These are phyloP conservation scores for Drosophila monieri DNA, from an alignment of 2,888 invertebrate species.

Conservation along the genomic window DNA sequence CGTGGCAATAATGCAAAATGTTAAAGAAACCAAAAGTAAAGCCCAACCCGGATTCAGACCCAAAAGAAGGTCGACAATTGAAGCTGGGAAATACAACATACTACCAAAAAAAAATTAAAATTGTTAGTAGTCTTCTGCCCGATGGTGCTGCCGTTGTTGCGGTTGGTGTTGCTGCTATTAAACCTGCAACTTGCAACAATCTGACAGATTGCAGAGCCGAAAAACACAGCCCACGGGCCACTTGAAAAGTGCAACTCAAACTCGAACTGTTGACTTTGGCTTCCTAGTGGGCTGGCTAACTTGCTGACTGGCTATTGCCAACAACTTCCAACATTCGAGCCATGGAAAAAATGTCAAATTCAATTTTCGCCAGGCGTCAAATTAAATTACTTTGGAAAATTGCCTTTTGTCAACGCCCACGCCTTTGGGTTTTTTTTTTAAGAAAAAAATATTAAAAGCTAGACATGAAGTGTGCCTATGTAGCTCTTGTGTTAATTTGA, in stretches of 20 bases:
- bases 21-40: constrained; percentile 42
- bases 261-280: constrained; percentile 43
- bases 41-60: constrained; percentile 19
- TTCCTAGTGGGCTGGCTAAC: constrained; percentile 68
- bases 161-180: constrained; percentile 30
- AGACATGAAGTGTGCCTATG: constrained; percentile 28
- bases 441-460: neutral
- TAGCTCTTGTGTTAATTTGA: constrained; percentile 60
- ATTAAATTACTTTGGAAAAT: constrained; percentile 70
- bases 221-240: constrained; percentile 58
- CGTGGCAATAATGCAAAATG: constrained; percentile 60
- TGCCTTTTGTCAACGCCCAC: constrained; percentile 66
- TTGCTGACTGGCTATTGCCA: constrained; percentile 49
- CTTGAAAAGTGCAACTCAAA: constrained; percentile 36
- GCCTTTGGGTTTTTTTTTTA: constrained; percentile 3
- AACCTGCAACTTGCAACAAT: constrained; percentile 29
- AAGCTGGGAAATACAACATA: constrained; percentile 31
- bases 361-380: constrained; percentile 72
- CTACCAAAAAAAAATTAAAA: neutral
- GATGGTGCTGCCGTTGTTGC: constrained; percentile 25
- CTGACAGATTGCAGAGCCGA: constrained; percentile 56
- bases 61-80: constrained; percentile 37
- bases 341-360: constrained; percentile 66
- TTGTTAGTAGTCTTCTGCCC: constrained; percentile 35
- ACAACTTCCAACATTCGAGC: neutral